Evolutionary conservation across 2,888 invertebrate species (phyloP).

Genomic region (Nudaria mundana): DNA sequence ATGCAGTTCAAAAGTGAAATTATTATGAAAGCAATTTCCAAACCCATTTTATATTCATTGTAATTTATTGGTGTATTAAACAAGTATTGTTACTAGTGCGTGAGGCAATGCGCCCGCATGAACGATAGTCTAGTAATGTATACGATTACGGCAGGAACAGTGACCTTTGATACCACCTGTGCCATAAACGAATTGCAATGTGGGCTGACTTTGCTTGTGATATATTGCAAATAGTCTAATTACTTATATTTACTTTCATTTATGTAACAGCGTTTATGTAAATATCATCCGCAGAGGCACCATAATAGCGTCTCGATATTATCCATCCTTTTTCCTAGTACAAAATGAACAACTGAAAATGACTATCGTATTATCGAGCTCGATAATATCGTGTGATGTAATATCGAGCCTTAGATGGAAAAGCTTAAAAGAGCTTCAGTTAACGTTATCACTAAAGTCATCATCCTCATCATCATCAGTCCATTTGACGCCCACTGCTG

Average conservation of each 20-base stretch:
- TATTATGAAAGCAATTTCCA: background rate
- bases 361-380: too few species aligned
- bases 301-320: background rate
- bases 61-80: conserved; percentile 13
- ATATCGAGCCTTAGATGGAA: too few species aligned
- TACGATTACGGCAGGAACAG: conserved; percentile 18
- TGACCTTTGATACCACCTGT: conserved; percentile 34
- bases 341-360: too few species aligned
- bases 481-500: too few species aligned
- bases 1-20: background rate
- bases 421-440: too few species aligned
- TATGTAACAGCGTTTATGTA: too few species aligned
- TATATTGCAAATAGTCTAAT: conserved; percentile 5
- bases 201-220: conserved; percentile 3
- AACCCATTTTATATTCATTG: conserved; percentile 16
- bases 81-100: conserved; percentile 14
- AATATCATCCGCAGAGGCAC: background rate
- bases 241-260: too few species aligned
- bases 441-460: too few species aligned
- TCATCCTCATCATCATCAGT: too few species aligned
- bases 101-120: conserved; percentile 29
- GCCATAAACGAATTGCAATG: conserved; percentile 11
- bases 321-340: too few species aligned
- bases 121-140: conserved; percentile 25
- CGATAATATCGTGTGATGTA: too few species aligned